Conservation (phyloP, 2,888 invertebrate genomes). For the Lysandra bellargus region DNA sequence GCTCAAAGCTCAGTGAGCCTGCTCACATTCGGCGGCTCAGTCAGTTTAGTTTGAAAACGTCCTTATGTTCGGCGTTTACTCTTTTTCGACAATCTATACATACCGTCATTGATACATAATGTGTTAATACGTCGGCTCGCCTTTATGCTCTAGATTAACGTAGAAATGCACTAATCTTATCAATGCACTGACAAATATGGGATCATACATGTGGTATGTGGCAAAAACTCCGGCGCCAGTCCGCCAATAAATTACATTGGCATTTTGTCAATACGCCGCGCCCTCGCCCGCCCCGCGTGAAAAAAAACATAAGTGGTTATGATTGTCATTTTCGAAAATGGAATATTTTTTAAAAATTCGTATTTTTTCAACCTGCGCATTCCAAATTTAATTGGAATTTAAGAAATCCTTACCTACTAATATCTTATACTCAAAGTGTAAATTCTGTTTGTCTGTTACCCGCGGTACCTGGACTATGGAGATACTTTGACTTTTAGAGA, state of each 20-base stretch:
- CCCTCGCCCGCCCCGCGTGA: constrained; percentile 54
- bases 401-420: neutral
- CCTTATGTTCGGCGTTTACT: no score
- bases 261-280: constrained; percentile 66
- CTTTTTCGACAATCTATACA: no score
- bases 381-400: neutral
- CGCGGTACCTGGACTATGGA: no score
- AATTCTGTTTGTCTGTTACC: no score
- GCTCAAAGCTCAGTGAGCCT: no score
- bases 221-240: constrained; percentile 59
- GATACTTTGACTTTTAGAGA: no score
- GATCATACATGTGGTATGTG: constrained; percentile 48
- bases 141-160: neutral
- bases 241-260: constrained; percentile 69
- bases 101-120: no score
- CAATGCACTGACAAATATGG: constrained; percentile 43
- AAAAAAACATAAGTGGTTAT: constrained; percentile 28
- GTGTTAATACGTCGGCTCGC: neutral
- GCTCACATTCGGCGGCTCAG: no score
- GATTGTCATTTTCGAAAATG: constrained; percentile 28
- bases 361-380: neutral
- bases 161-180: constrained; percentile 41
- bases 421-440: no score
- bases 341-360: neutral
- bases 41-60: no score